Evolutionary conservation across 2,888 invertebrate genomes (phyloP).

Genomic region (Lordiphosa andalusiaca): DNA sequence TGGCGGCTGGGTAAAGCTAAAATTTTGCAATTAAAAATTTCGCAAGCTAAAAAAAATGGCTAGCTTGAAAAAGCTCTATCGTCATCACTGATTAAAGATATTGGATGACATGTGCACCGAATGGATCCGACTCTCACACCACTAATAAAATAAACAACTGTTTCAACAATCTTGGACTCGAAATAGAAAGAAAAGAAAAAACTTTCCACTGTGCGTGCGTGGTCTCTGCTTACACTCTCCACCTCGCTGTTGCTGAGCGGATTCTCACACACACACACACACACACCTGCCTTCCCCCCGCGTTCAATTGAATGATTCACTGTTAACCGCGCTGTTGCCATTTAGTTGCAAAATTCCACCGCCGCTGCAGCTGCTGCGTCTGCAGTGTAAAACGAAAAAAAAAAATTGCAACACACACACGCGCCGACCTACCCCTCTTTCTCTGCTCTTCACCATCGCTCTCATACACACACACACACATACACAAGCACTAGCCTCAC

Average conservation of each 20-base stretch:
- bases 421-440: conserved; percentile 14
- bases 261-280: conserved; percentile 6
- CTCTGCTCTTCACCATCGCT: background rate
- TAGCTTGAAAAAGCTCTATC: background rate
- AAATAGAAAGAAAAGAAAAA: conserved; percentile 38
- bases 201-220: conserved; percentile 35
- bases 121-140: conserved; percentile 5
- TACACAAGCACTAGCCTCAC: conserved; percentile 1
- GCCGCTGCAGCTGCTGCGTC: conserved; percentile 17
- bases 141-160: conserved; percentile 43
- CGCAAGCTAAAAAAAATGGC: too few relatives aligned
- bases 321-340: conserved; percentile 12
- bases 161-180: conserved; percentile 44
- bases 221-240: conserved; percentile 15
- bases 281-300: conserved; percentile 2
- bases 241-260: conserved; percentile 9
- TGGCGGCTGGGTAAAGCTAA: too few relatives aligned
- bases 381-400: conserved; percentile 8
- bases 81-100: conserved; percentile 1
- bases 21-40: too few relatives aligned
- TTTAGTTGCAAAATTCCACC: conserved; percentile 38
- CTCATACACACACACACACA: conserved; percentile 9
- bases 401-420: conserved; percentile 46
- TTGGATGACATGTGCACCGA: conserved; percentile 5
- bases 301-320: conserved; percentile 3